Percentiles rank a stretch among this genome's conserved stretches.
These are phyloP conservation scores for Papilio helenus DNA, from an alignment of 1,140 invertebrate genomes.

Conservation along the genomic window DNA sequence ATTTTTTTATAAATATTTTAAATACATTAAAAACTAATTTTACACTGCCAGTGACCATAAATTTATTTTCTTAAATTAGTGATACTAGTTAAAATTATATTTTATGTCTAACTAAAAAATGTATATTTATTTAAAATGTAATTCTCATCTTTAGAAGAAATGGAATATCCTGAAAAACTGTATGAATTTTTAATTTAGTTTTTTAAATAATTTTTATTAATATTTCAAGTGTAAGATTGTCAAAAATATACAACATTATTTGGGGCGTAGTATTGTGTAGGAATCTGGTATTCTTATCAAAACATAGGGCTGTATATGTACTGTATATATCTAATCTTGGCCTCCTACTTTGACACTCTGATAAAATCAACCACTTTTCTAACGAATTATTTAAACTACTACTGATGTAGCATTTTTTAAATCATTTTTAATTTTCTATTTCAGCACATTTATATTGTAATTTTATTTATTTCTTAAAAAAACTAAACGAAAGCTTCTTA, in stretches of 20 bases:
- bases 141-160: background rate
- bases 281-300: conserved; percentile 67
- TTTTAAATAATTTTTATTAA: background rate
- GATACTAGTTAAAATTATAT: background rate
- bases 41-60: background rate
- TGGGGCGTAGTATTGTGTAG: conserved; percentile 60
- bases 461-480: background rate
- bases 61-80: background rate
- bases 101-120: background rate
- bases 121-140: background rate
- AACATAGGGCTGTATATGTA: conserved; percentile 60
- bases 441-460: background rate
- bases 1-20: background rate
- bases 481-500: too few species aligned
- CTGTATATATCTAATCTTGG: conserved; percentile 74
- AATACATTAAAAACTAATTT: background rate
- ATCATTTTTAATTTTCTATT: background rate
- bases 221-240: conserved; percentile 14
- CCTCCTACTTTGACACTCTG: conserved; percentile 62
- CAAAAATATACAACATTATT: conserved; percentile 40
- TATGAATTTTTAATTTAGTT: background rate
- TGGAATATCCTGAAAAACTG: background rate
- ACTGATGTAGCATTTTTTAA: conserved; percentile 10
- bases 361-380: conserved; percentile 62
- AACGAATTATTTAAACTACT: conserved; percentile 50